Evolutionary conservation across 2,113 vertebrate genomes (phyloP).

Genomic region (Anthoscopus minutus): DNA sequence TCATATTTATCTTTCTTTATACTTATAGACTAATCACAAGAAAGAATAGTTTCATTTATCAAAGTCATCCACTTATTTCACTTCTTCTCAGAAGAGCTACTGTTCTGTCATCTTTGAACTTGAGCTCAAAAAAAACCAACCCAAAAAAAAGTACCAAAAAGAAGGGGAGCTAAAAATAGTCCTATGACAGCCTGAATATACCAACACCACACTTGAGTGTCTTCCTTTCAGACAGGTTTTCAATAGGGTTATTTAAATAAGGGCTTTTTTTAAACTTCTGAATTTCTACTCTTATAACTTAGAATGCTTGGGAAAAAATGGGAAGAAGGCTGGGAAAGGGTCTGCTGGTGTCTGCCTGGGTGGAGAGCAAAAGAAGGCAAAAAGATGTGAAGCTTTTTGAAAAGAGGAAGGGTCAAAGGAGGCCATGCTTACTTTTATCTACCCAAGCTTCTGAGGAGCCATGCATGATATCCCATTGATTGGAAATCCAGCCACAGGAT

Average conservation of each 20-base stretch:
- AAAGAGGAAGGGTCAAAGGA: neutral
- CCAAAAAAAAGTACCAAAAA: neutral
- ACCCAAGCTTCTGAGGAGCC: neutral
- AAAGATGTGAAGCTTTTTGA: neutral
- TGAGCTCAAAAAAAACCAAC: neutral
- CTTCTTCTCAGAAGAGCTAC: neutral
- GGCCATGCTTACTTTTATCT: neutral
- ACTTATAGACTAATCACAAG: neutral
- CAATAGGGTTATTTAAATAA: neutral
- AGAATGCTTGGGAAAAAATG: neutral
- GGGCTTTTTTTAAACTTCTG: neutral
- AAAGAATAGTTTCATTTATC: slow-evolving; percentile 29
- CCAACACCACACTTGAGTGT: neutral
- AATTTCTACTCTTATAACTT: neutral
- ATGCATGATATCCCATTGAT: neutral
- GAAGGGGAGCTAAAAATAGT: slow-evolving; percentile 7
- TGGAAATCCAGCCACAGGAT: neutral
- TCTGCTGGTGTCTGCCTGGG: neutral
- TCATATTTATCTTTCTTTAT: neutral
- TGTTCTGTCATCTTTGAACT: neutral
- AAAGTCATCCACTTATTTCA: neutral
- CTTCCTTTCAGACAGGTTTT: neutral
- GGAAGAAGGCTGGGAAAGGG: neutral
- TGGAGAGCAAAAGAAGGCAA: neutral
- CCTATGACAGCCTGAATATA: neutral